Base-by-base conservation (phyloP, 2,797 vertebrate species). In the Notoglanidium macrostoma region DNA sequence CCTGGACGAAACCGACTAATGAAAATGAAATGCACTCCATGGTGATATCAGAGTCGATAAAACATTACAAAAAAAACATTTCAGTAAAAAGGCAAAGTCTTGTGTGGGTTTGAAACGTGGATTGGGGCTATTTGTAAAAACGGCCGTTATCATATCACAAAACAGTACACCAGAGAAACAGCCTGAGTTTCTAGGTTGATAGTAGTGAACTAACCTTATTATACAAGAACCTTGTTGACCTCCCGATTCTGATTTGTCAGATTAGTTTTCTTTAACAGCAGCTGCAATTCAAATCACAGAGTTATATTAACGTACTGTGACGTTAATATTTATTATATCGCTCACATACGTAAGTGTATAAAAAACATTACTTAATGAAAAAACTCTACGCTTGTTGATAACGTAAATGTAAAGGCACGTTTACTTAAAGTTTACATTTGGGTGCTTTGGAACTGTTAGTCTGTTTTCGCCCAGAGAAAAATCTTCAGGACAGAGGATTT, bases 1-100 rank as follows among this genome's bases (percentile, higher is more conserved):
- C 55, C 46, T 8, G 46, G 68, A 83, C 44, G 5, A 77, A 83
- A 68, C 10, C 26, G 23, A 87, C 57, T 77, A 83, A 87, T 87
- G 70, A 82, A 81, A 72, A 73, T 63, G 11, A 77, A 86, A 65
- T 51, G 49, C 32, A 76, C 72, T 77, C 46, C 6, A 26, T 35
- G 49, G 59, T 55, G 46, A 67, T 54, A 87, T 76, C n/a, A 57
- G 79, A 82, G 68, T 29, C 44, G 17, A 81, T 32, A 61, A 49
- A 80, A 68, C 26, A 32, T 40, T 40, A 40, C 40, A 40, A 40
- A 40, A 40, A 40, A 40, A 40, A 40, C 77, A 81, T 72, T 82
- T 70, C 32, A 59, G 73, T 54, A n/a, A 80, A 51, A 70, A 57
- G 14, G 67, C 12, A 80, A 57, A 80, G 35, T 44, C 44, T 54